phyloP scores from a whole-genome alignment of 2,797 vertebrate genomes.

The Cottoperca gobio region DNA sequence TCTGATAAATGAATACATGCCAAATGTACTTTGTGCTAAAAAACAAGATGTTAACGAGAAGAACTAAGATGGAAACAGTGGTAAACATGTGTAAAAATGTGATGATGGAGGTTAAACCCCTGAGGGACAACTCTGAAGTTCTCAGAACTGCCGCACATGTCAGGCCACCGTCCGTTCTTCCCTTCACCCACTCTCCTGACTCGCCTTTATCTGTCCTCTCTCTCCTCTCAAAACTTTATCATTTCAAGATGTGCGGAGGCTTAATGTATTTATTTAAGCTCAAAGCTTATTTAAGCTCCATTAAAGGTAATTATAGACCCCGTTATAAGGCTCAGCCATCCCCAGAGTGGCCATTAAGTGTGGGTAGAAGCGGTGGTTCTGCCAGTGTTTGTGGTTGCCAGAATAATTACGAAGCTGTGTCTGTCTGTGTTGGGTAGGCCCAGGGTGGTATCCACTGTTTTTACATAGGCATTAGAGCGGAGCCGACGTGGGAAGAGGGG shows the following conservation, averaged over 20 bases:
- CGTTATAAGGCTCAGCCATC: slow-evolving; percentile 73
- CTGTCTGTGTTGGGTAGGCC: slow-evolving; percentile 55
- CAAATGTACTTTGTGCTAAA: not conserved
- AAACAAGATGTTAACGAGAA: not conserved
- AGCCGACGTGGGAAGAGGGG: slow-evolving; percentile 35
- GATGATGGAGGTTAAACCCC: not conserved
- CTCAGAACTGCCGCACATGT: slow-evolving; percentile 3
- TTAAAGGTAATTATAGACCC: slow-evolving; percentile 83
- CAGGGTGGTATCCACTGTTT: slow-evolving; percentile 48
- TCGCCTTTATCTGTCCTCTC: slow-evolving; percentile 35
- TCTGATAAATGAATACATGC: not conserved
- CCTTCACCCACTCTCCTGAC: slow-evolving; percentile 9
- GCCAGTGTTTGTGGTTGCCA: slow-evolving; percentile 64
- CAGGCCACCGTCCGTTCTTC: not conserved
- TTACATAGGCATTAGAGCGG: slow-evolving; percentile 47
- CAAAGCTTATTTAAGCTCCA: slow-evolving; percentile 82
- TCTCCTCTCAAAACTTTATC: slow-evolving; percentile 65
- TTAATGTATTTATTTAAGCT: slow-evolving; percentile 83
- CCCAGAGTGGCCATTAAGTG: slow-evolving; percentile 75
- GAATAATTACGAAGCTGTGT: slow-evolving; percentile 63
- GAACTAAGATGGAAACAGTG: not conserved
- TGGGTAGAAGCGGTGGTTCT: slow-evolving; percentile 58
- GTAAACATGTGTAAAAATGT: not conserved
- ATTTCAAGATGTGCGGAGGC: slow-evolving; percentile 81
- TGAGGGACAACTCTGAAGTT: not conserved